Evolutionary conservation across 2,797 vertebrate species (phyloP).

Genomic region (Eulemur coronatus): DNA sequence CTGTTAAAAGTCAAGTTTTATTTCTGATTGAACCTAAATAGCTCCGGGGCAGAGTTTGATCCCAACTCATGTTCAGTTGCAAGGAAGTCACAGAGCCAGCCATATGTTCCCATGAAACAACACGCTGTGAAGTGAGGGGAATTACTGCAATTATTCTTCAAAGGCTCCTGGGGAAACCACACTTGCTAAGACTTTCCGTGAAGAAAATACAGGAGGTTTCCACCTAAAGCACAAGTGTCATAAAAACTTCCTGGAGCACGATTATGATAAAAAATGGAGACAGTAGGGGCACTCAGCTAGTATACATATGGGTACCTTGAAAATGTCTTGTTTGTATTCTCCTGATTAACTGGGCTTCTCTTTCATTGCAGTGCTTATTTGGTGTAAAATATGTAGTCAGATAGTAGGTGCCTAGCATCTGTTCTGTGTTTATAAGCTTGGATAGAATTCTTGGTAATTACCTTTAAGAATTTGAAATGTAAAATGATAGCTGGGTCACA

Average conservation of each 20-base stretch:
- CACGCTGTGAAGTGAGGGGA: background rate
- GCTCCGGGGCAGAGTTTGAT: conserved; percentile 50
- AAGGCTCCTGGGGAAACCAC: background rate
- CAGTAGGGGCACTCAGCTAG: background rate
- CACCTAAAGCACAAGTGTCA: background rate
- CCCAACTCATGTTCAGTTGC: background rate
- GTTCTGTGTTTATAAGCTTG: conserved; percentile 5
- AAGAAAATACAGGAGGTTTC: background rate
- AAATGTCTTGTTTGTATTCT: background rate
- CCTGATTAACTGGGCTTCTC: background rate
- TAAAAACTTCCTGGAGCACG: background rate
- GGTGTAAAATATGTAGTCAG: background rate
- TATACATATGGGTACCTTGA: background rate
- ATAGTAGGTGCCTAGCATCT: background rate
- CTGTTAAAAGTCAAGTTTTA: conserved; percentile 42
- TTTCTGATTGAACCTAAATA: conserved; percentile 12
- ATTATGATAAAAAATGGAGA: background rate
- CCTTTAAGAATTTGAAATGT: conserved; percentile 36
- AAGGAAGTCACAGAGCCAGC: conserved; percentile 18
- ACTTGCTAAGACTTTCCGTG: background rate
- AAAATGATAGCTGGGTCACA: background rate
- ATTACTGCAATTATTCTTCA: conserved; percentile 22
- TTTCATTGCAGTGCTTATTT: background rate
- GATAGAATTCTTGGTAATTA: background rate
- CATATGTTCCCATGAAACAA: conserved; percentile 19